Conservation (phyloP, 1,140 invertebrate genomes). For the Drosophila tani region DNA sequence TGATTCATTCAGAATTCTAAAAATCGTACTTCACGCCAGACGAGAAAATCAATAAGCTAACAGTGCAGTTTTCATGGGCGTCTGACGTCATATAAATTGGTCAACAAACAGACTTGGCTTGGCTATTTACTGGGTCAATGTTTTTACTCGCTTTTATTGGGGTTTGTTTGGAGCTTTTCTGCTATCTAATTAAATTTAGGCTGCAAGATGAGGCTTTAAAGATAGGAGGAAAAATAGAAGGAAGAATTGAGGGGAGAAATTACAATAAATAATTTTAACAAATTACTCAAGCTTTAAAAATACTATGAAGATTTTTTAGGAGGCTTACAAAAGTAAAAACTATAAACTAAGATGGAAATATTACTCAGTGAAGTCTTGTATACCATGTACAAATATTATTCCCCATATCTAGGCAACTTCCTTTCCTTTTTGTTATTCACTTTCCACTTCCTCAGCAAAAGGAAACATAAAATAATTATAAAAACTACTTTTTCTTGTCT, state of each 20-base stretch:
- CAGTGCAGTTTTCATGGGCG: slow-evolving; percentile 63
- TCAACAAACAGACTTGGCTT: slow-evolving; percentile 53
- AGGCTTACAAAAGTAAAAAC: background rate
- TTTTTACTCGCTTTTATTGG: slow-evolving; percentile 53
- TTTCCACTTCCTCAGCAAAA: background rate
- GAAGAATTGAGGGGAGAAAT: background rate
- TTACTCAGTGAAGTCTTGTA: too few relatives aligned
- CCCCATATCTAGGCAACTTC: background rate
- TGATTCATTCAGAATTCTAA: slow-evolving; percentile 51
- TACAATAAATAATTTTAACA: background rate
- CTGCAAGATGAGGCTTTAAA: background rate
- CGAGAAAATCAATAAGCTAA: slow-evolving; percentile 67
- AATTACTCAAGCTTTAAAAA: background rate
- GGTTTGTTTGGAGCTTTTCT: slow-evolving; percentile 12
- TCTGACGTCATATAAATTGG: slow-evolving; percentile 69
- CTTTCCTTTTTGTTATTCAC: background rate
- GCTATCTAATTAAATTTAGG: slow-evolving; percentile 67
- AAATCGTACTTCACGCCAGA: slow-evolving; percentile 15
- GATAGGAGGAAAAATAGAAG: background rate
- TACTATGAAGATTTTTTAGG: background rate
- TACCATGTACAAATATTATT: background rate
- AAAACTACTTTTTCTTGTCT: background rate
- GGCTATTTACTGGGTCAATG: slow-evolving; percentile 71
- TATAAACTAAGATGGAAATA: background rate
- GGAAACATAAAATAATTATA: slow-evolving; percentile 17